Evolutionary conservation across 2,797 vertebrate species (phyloP).

Genomic region (Neosilurus mollespiculum): DNA sequence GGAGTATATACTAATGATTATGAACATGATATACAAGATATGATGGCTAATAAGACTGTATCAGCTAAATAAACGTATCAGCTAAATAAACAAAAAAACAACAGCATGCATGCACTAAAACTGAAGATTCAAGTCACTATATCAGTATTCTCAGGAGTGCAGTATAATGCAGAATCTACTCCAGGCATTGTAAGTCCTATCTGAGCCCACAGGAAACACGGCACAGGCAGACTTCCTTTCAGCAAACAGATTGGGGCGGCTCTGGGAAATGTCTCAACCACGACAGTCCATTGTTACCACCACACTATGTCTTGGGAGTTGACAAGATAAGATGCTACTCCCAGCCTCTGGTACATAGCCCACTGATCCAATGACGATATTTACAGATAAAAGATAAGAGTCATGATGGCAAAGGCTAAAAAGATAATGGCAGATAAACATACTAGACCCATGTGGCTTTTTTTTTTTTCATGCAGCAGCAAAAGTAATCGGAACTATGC

Average conservation of each 20-base stretch:
- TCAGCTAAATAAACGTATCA: neutral
- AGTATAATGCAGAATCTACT: slow-evolving; percentile 27
- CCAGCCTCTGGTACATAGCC: slow-evolving; percentile 27
- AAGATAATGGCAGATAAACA: slow-evolving; percentile 15
- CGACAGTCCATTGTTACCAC: slow-evolving; percentile 40
- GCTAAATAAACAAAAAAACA: neutral
- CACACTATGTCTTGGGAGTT: slow-evolving; percentile 29
- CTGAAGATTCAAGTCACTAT: neutral
- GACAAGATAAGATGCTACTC: slow-evolving; percentile 44
- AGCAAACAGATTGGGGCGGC: slow-evolving; percentile 29
- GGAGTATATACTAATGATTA: no score
- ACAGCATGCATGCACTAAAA: neutral
- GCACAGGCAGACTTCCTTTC: slow-evolving; percentile 43
- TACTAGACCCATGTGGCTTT: neutral
- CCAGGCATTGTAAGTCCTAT: slow-evolving; percentile 20
- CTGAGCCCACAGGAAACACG: slow-evolving; percentile 42
- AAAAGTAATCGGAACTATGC: slow-evolving; percentile 13
- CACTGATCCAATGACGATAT: slow-evolving; percentile 12
- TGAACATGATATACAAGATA: no score
- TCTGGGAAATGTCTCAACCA: slow-evolving; percentile 41
- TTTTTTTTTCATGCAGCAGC: slow-evolving; percentile 17
- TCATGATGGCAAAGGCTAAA: slow-evolving; percentile 22
- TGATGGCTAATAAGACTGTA: neutral
- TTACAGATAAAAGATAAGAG: slow-evolving; percentile 32
- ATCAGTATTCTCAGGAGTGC: neutral